Evolutionary conservation across 92 coral and sea anemone genomes (phyloP).

Genomic region (Parazoanthus atlanticus): DNA sequence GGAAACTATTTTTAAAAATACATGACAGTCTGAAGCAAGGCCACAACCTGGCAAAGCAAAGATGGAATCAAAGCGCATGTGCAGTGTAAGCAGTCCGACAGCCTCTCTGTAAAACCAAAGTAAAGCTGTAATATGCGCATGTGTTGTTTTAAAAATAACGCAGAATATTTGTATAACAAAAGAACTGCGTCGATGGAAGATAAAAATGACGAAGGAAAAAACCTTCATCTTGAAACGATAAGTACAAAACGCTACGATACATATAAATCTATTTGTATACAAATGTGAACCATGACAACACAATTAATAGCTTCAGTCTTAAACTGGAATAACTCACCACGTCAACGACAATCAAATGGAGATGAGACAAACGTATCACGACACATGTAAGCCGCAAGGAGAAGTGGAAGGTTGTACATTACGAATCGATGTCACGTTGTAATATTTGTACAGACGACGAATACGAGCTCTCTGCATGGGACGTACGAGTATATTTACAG

Average conservation of each 20-base stretch:
- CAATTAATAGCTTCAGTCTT: neutral
- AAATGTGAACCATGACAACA: neutral
- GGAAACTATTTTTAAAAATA: neutral
- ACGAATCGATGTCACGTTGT: too few species aligned
- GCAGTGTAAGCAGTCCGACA: neutral
- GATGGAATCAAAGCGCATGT: neutral
- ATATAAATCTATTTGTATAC: neutral
- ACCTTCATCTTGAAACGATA: neutral
- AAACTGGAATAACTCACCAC: neutral
- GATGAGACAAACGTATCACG: neutral
- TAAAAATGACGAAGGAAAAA: conserved; percentile 6
- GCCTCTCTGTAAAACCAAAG: conserved; percentile 43
- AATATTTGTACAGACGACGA: neutral
- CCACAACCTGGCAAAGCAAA: conserved; percentile 14
- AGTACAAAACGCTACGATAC: neutral
- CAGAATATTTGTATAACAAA: conserved; percentile 23
- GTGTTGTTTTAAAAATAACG: neutral
- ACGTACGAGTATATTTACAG: conserved; percentile 15
- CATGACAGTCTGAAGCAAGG: neutral
- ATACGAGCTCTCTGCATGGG: neutral
- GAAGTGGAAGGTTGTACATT: neutral
- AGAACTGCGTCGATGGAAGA: conserved; percentile 32
- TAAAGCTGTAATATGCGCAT: neutral
- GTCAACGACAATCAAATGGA: neutral
- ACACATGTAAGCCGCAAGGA: neutral